Evolutionary conservation across 2,888 invertebrate genomes (phyloP).

Genomic region (Apodemia duryi): DNA sequence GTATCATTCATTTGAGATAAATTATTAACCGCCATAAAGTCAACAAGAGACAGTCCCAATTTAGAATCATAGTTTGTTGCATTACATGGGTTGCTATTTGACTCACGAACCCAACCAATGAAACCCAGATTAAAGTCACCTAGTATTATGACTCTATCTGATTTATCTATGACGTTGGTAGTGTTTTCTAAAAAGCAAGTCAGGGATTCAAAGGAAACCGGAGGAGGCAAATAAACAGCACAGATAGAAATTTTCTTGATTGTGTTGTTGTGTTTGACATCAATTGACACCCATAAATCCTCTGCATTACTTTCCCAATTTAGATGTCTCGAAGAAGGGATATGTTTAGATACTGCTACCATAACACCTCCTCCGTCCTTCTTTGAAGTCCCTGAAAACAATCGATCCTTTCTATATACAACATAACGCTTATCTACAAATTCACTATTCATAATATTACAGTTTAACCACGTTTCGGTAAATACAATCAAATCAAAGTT

Average conservation of each 20-base stretch:
- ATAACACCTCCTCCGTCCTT: constrained; percentile 4
- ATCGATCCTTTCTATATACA: neutral
- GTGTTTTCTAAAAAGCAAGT: neutral
- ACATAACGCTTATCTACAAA: constrained; percentile 5
- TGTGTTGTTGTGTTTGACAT: neutral
- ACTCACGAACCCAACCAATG: neutral
- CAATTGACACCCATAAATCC: neutral
- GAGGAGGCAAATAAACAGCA: neutral
- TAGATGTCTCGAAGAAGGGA: neutral
- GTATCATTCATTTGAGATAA: constrained; percentile 10
- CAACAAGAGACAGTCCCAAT: neutral
- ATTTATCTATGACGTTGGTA: neutral
- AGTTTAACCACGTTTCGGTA: neutral
- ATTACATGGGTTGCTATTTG: neutral
- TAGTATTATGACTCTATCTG: neutral
- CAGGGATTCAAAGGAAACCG: neutral
- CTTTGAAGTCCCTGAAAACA: neutral
- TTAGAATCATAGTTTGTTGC: neutral
- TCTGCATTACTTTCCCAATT: neutral
- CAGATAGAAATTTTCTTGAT: neutral
- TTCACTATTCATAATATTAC: neutral
- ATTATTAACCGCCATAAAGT: neutral
- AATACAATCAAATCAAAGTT: neutral
- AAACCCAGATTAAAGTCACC: neutral
- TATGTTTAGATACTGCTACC: neutral